Base-by-base conservation (phyloP, 2,797 vertebrate species). In the Sebastiscus albofasciatus region DNA sequence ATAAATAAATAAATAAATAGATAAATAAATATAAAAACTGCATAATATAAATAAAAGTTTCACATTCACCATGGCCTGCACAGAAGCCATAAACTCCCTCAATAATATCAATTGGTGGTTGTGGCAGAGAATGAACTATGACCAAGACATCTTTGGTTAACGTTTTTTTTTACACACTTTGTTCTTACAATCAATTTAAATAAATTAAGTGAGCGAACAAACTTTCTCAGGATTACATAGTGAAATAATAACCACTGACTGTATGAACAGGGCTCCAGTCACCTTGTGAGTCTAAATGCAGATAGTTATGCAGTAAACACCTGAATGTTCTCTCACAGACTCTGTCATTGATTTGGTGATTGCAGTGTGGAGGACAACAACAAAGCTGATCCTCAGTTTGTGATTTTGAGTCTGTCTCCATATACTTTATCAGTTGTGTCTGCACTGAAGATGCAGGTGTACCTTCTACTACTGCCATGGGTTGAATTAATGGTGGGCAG, bases 401-500 rank as follows among this genome's bases (percentile, higher is more conserved):
- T 72, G 58, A 80, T 82, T 82, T 77, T 12, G 39, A 67, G 10
- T 77, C 64, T 86, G 29, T 72, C 61, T 58, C 31, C 52, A 54
- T 61, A 33, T 4, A 13, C 22, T 70, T 65, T 67, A 5, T 36
- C 5, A 69, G 52, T 22, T 77, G 39, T 70, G 54, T 61, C 20
- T 33, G 69, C 60, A 60, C 31, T 3, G 7, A 16, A n/a, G n/a
- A 62, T 79, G 29, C 75, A 87, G 77, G 80, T 83, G 77, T 69
- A 34, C 22, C 9, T 34, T 67, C 6, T 5, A 2, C 39, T 24
- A 0, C 29, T 6, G 55, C 31, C 9, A 5, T 8, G 4, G 8
- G 34, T 59, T 71, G 9, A 81, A 54, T 67, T 74, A 36, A 58
- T 66, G 75, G 90, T 88, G 2, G 80, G 39, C 83, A 86, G 72